Base-by-base conservation (phyloP, 2,113 vertebrate species). In the Sylvietta virens region DNA sequence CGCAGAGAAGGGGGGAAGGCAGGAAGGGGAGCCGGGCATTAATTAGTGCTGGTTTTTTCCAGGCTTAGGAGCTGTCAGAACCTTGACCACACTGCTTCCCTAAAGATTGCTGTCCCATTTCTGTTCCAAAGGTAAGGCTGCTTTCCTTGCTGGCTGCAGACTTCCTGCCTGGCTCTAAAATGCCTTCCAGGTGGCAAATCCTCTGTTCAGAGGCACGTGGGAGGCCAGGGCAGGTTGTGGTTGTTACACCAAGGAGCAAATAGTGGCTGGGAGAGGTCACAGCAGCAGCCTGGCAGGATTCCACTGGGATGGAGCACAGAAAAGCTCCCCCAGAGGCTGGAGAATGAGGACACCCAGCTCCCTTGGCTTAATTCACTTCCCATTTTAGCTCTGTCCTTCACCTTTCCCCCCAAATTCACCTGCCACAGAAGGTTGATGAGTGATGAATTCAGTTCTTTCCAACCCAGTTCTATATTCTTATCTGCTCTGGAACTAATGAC, bases 121-220 rank as follows among this genome's bases (percentile, higher is more conserved):
- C 89, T 98, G 27, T 84, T 98, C 82, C 78, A 85, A 13, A 98
- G 98, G 98, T 98, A n/a, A 86, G 80, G 6, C 15, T 15, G 27
- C 1, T 9, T 54, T 62, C 40, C 11, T 28, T 42, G 24, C 28
- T 85, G 76, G 16, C 35, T 45, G 23, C 83, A 73, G 15, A 35
- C 45, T n/a, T 42, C 20, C 44, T 66, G 33, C 56, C 60, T 33
- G 40, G 26, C 11, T 57, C 44, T 57, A 9, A 73, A 39, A 60
- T 12, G 12, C 3, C 1, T 33, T 72, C 15, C 3, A 40, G 28
- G n/a, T 40, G 8, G 9, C 30, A 61, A 0, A 26, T 39, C 7
- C 54, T 24, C 11, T 40, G 0, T 26, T 40, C 19, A n/a, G 65
- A 69, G 62, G 19, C 30, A 11, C 18, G 6, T 28, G 61, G 37